A percentile compares a stretch with the other conserved stretches of the same genome.
Conservation (phyloP, 2,888 invertebrate species). For the Epinotia nisella region DNA sequence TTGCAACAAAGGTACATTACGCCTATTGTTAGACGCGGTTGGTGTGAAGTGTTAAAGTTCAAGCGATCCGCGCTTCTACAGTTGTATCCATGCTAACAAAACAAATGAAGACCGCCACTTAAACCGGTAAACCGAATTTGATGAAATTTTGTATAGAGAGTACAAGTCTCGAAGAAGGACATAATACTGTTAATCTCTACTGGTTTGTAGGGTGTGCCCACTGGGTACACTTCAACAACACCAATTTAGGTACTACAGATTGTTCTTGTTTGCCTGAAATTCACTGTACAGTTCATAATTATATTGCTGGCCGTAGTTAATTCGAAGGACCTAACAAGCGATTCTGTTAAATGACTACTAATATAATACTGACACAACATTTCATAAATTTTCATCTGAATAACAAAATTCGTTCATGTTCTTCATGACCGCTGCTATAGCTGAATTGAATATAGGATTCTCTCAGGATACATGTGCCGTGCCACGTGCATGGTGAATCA, state of each 20-base stretch:
- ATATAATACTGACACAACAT: no score
- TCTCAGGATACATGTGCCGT: not conserved
- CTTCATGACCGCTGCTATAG: not conserved
- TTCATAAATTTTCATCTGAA: no score
- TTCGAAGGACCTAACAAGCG: no score
- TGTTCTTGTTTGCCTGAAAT: no score
- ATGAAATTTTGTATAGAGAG: not conserved
- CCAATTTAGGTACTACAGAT: no score
- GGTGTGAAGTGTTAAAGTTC: slow-evolving; percentile 46
- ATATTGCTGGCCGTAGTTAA: no score
- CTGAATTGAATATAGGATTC: not conserved
- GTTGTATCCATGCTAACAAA: slow-evolving; percentile 51
- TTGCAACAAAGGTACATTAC: slow-evolving; percentile 47
- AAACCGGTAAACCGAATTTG: not conserved
- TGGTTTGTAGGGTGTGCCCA: not conserved
- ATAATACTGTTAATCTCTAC: not conserved
- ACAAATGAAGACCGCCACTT: not conserved
- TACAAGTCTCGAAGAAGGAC: not conserved
- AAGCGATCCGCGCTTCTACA: slow-evolving; percentile 49
- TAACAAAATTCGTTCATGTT: not conserved
- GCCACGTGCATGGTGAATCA: slow-evolving; percentile 1
- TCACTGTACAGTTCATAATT: no score
- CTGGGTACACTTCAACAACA: not conserved
- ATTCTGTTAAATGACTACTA: no score
- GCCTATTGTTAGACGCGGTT: slow-evolving; percentile 51